Conservation (phyloP, 2,113 vertebrate genomes). For the Eupsittula cactorum region DNA sequence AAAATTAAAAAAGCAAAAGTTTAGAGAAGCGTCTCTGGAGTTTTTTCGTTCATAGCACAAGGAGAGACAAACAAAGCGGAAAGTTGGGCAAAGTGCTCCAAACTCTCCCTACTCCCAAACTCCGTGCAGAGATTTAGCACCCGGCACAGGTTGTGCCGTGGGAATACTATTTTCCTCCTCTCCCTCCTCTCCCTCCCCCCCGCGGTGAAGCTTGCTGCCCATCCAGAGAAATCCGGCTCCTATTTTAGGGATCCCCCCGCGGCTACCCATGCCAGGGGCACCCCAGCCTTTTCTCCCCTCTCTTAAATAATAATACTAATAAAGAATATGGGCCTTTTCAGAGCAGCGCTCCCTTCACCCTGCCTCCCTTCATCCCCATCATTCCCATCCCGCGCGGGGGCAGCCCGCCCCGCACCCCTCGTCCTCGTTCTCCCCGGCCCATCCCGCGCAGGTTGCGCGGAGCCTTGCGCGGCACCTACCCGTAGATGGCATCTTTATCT, state of each 20-base stretch:
- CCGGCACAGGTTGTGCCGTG: conserved; percentile 21
- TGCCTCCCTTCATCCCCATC: not conserved
- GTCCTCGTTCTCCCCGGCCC: not conserved
- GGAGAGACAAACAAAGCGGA: not conserved
- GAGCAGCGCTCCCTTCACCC: not conserved
- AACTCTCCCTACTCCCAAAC: not conserved
- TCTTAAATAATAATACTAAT: not conserved
- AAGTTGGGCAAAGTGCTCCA: conserved; percentile 49
- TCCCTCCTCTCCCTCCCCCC: not conserved
- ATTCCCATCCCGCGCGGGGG: not conserved
- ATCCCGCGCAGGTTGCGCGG: not conserved
- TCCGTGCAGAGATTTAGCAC: conserved; percentile 11
- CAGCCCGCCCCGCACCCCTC: not conserved
- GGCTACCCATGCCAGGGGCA: not conserved
- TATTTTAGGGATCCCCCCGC: not conserved
- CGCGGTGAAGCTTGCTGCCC: not conserved
- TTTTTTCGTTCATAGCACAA: not conserved
- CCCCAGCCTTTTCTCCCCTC: not conserved
- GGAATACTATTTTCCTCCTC: conserved; percentile 5
- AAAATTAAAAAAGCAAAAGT: not conserved
- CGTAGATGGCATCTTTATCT: conserved; percentile 99
- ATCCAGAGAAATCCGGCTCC: not conserved
- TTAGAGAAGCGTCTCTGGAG: not conserved
- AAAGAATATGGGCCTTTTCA: not conserved
- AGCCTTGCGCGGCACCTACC: conserved; percentile 78